These are phyloP conservation scores for Molothrus ater DNA, from an alignment of 2,797 vertebrate genomes.

Conservation along the genomic window DNA sequence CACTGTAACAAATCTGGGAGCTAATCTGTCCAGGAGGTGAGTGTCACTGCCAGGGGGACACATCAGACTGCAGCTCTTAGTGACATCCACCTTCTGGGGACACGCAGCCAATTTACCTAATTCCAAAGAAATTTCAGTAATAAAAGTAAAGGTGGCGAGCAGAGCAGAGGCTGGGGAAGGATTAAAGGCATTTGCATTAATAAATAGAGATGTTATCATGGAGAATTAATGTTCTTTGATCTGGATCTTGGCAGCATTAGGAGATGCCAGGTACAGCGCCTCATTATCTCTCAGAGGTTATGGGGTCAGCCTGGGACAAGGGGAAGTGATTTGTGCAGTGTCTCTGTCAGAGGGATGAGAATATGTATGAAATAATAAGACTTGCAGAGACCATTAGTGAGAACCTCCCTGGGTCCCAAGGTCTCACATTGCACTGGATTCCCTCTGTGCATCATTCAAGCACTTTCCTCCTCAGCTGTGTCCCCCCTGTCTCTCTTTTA, in stretches of 20 bases:
- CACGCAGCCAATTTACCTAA: conserved; percentile 31
- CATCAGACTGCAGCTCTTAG: background rate
- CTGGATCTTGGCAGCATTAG: conserved; percentile 54
- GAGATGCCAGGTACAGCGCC: conserved; percentile 21
- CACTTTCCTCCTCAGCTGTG: background rate
- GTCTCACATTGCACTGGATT: background rate
- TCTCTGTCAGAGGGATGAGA: conserved; percentile 45
- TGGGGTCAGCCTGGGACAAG: conserved; percentile 56
- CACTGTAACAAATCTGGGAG: background rate
- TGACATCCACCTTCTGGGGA: conserved; percentile 15
- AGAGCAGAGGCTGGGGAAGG: conserved; percentile 16
- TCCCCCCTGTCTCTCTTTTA: background rate
- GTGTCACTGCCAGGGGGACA: background rate
- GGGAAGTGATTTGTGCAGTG: conserved; percentile 57
- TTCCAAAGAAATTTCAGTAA: conserved; percentile 34
- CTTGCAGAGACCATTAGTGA: conserved; percentile 36
- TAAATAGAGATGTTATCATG: conserved; percentile 67
- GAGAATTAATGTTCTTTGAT: conserved; percentile 70
- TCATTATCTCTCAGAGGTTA: conserved; percentile 67
- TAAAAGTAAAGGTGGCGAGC: conserved; percentile 22
- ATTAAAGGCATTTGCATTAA: conserved; percentile 67
- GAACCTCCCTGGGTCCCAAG: conserved; percentile 16
- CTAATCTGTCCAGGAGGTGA: background rate
- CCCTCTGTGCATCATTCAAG: background rate
- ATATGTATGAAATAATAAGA: conserved; percentile 59